Percentiles rank a stretch among this genome's conserved stretches.
phyloP scores from a whole-genome alignment of 2,113 vertebrate species.

The Cairina moschata region DNA sequence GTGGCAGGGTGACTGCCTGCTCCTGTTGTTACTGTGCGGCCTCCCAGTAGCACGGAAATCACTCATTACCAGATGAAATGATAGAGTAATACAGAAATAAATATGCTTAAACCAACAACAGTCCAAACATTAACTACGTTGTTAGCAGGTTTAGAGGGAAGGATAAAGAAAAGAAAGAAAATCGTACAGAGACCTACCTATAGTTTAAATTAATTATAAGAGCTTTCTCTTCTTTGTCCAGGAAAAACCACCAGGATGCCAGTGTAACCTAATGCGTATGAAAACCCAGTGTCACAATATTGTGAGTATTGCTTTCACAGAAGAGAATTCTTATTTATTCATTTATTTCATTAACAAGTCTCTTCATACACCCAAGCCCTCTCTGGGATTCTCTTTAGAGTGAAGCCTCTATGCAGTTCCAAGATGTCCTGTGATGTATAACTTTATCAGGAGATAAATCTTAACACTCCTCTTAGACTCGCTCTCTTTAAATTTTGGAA shows the following conservation, averaged over 20 bases:
- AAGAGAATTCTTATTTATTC: background rate
- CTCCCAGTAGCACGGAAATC: background rate
- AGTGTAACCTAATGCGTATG: background rate
- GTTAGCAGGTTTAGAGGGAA: background rate
- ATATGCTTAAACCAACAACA: background rate
- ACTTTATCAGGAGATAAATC: background rate
- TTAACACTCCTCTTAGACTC: background rate
- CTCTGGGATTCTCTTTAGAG: background rate
- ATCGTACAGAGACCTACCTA: background rate
- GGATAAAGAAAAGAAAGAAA: background rate
- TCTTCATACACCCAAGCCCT: background rate
- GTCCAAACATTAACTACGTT: background rate
- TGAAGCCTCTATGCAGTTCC: background rate
- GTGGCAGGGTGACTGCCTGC: background rate
- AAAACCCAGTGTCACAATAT: background rate
- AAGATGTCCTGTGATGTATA: background rate
- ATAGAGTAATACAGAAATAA: background rate
- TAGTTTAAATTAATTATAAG: background rate
- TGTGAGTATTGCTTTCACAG: background rate
- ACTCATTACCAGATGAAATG: background rate
- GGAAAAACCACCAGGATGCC: background rate
- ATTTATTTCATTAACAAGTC: background rate
- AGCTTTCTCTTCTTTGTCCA: background rate
- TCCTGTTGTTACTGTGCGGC: background rate
- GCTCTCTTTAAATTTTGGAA: background rate